Percentiles rank a stretch among this genome's conserved stretches.
Conservation (phyloP, 2,888 invertebrate genomes). For the Neoscelio sp. region DNA sequence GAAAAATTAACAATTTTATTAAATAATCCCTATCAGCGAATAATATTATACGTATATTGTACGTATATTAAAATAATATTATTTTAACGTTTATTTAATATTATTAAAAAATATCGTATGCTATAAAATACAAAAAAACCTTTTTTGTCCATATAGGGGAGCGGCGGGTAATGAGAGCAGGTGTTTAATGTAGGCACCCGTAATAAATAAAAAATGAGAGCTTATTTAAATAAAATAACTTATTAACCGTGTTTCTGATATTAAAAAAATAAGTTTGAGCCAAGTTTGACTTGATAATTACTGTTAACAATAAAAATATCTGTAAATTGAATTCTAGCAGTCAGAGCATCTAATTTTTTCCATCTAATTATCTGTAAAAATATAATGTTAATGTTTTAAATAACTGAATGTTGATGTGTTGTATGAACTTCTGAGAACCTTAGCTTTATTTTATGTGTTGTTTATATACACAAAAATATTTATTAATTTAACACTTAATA, state of each 20-base stretch:
- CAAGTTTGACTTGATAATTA: constrained; percentile 1
- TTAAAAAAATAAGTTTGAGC: no score
- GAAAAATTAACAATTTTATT: not conserved
- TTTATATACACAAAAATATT: not conserved
- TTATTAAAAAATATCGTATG: no score
- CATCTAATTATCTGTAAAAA: not conserved
- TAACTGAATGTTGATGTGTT: not conserved
- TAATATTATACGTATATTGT: no score
- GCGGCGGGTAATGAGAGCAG: constrained; percentile 1
- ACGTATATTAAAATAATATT: no score
- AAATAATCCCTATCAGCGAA: no score
- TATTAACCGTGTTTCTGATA: no score
- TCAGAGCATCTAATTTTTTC: constrained; percentile 1
- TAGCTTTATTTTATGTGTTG: not conserved
- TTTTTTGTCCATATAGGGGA: no score
- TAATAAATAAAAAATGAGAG: no score
- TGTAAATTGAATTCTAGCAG: not conserved
- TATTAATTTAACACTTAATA: not conserved
- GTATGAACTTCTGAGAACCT: not conserved
- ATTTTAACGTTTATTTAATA: no score
- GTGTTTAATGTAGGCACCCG: not conserved
- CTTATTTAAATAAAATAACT: no score
- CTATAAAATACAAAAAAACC: no score
- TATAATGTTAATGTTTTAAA: constrained; percentile 9
- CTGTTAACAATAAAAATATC: not conserved